Conservation (phyloP, 1,140 invertebrate species). For the Drosophila carrolli region DNA sequence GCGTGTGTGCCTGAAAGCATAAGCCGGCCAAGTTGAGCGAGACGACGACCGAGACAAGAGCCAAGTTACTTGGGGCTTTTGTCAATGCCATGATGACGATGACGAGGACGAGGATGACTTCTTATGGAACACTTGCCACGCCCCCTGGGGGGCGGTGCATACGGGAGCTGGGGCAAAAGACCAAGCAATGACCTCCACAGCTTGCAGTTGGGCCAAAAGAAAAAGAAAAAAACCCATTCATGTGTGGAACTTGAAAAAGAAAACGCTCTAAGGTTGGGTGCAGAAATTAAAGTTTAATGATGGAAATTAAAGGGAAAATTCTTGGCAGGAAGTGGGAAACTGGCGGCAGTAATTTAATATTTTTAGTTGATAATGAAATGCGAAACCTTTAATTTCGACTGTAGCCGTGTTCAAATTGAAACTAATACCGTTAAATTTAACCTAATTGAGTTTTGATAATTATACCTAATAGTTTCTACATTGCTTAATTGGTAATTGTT, state of each 20-base stretch:
- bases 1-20: conserved; percentile 67
- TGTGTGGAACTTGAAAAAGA: conserved; percentile 17
- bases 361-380: no score
- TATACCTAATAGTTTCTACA: no score
- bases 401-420: no score
- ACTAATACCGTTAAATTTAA: no score
- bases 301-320: neutral
- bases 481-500: no score
- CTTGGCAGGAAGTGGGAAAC: neutral
- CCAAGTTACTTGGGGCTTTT: conserved; percentile 56
- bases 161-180: conserved; percentile 25
- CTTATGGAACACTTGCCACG: conserved; percentile 19
- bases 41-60: conserved; percentile 43
- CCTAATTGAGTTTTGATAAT: no score
- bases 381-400: no score
- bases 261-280: neutral
- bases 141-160: conserved; percentile 6
- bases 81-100: conserved; percentile 47
- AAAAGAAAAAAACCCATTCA: conserved; percentile 23
- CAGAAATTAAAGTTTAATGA: conserved; percentile 16
- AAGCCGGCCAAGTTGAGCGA: conserved; percentile 65
- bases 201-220: conserved; percentile 13
- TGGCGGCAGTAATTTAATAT: neutral
- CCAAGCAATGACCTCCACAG: conserved; percentile 46
- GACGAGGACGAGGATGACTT: conserved; percentile 21